Base-by-base conservation (phyloP, 2,888 invertebrate genomes). In the Brachypalpus laphriformis region DNA sequence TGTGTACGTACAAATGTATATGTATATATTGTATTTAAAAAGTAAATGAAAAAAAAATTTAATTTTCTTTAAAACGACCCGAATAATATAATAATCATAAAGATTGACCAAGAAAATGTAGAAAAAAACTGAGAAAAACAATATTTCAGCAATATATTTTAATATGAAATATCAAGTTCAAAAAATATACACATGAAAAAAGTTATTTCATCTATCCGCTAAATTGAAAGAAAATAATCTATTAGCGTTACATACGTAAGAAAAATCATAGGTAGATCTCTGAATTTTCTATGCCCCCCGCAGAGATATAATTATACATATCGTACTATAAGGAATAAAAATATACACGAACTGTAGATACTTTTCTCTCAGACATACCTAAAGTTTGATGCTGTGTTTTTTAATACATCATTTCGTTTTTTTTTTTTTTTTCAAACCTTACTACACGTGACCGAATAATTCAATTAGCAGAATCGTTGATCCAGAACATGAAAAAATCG, bases 361-460 rank as follows among this genome's bases (percentile, higher is more conserved):
- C 18, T n/a, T 25, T 49, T 49, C 4, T 3, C 4, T 3, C 4
- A n/a, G n/a, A n/a, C 25, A 11, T 1, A 3, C 49, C n/a, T 25
- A 22, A 16, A 7, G 16, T 16, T 1, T 28, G 14, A 9, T 59
- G 25, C 14, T 20, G 14, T n/a, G n/a, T n/a, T n/a, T n/a, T 45
- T 4, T 16, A 8, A 16, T 47, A 47, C 18, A 8, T 49, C 42
- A 11, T 9, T 18, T 47, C 25, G n/a, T n/a, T 14, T 16, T 22
- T 49, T 22, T 20, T 45, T 14, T 71, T 34, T 42, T 25, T 25
- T 49, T 16, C 16, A 42, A 74, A 45, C 54, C 22, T n/a, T 37
- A 22, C 16, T 63, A 42, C 63, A 54, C 54, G 74, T 63, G 74
- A 74, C 42, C 31, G 28, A 74, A 74, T 74, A 74, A 42, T 65